Evolutionary conservation across 2,797 vertebrate species (phyloP).

Genomic region (Eutrigla gurnardus): DNA sequence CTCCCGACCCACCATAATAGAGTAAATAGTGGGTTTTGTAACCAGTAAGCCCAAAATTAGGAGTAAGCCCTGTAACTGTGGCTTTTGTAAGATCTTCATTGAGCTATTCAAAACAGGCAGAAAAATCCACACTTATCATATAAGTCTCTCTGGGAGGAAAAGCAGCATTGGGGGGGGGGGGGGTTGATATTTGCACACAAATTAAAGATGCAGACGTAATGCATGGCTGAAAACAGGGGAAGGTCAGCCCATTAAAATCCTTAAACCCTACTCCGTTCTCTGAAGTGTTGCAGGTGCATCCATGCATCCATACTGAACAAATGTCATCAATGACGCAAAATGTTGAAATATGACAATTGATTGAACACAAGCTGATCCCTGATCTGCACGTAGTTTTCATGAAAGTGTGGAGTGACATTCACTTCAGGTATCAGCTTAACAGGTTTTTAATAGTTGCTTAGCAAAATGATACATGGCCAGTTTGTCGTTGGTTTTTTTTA

Average conservation of each 20-base stretch:
- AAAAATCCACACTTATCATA: conserved; percentile 49
- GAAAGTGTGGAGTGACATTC: conserved; percentile 18
- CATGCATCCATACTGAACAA: neutral
- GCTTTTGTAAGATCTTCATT: conserved; percentile 51
- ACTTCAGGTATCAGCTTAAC: conserved; percentile 29
- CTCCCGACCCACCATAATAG: conserved; percentile 56
- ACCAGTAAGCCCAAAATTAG: conserved; percentile 76
- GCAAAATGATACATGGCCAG: conserved; percentile 29
- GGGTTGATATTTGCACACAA: conserved; percentile 1
- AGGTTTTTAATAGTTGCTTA: conserved; percentile 45
- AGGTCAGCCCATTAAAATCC: conserved; percentile 20
- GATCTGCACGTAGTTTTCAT: neutral
- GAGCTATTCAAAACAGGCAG: conserved; percentile 67
- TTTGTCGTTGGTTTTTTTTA: neutral
- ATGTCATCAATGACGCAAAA: conserved; percentile 3
- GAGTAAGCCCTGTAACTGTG: conserved; percentile 51
- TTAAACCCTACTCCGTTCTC: conserved; percentile 7
- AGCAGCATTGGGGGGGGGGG: conserved; percentile 17
- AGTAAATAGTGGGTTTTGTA: conserved; percentile 77
- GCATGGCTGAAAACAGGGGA: neutral
- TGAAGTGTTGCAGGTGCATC: neutral
- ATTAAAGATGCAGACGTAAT: neutral
- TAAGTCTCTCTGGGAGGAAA: conserved; percentile 34
- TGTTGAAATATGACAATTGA: conserved; percentile 8
- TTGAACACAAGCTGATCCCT: neutral